These are phyloP conservation scores for Cephalopterus ornatus DNA, from an alignment of 2,113 vertebrate genomes.

Conservation along the genomic window DNA sequence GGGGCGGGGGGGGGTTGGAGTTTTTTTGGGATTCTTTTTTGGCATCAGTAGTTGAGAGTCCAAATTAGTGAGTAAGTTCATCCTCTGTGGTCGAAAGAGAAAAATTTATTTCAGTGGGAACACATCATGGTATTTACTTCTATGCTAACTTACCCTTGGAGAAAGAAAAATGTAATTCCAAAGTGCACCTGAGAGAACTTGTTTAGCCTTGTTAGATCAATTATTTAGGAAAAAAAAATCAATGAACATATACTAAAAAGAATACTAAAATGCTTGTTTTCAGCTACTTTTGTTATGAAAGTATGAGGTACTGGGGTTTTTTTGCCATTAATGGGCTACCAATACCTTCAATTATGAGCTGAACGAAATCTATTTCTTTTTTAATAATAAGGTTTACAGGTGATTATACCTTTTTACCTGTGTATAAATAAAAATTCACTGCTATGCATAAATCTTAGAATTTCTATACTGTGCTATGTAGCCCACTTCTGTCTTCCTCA, in stretches of 20 bases:
- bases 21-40: no score
- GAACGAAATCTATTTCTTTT: not conserved
- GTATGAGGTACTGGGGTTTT: not conserved
- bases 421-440: not conserved
- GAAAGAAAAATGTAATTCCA: not conserved
- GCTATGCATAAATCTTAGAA: not conserved
- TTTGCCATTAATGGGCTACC: not conserved
- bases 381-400: not conserved
- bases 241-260: not conserved
- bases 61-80: no score
- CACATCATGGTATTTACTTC: not conserved
- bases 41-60: no score
- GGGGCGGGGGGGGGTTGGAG: no score
- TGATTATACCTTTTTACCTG: not conserved
- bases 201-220: not conserved
- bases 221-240: not conserved
- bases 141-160: not conserved
- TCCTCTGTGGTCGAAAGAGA: no score
- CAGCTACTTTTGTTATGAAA: not conserved
- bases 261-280: not conserved
- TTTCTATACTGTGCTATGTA: not conserved
- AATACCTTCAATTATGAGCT: not conserved
- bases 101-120: no score
- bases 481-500: not conserved
- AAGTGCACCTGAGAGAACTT: not conserved